Evolutionary conservation across 2,797 vertebrate genomes (phyloP).

Genomic region (Netta rufina): DNA sequence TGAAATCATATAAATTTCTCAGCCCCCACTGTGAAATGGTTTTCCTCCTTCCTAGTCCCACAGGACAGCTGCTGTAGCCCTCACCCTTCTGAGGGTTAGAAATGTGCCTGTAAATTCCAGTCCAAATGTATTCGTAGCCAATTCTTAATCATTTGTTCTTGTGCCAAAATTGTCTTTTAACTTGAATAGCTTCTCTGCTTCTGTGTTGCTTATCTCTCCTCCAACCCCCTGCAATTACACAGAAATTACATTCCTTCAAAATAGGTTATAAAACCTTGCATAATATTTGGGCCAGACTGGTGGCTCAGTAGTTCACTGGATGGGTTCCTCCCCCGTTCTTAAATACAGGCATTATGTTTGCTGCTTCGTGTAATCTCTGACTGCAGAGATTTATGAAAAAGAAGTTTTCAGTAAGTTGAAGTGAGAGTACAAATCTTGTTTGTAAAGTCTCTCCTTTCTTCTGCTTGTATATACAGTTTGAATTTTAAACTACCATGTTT

Average conservation of each 20-base stretch:
- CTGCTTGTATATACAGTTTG: not conserved
- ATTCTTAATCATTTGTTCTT: conserved; percentile 44
- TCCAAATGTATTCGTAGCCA: not conserved
- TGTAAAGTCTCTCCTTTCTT: not conserved
- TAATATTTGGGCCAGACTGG: conserved; percentile 5
- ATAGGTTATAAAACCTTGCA: conserved; percentile 4
- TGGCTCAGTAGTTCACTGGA: not conserved
- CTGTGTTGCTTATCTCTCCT: conserved; percentile 47
- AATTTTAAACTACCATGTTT: not conserved
- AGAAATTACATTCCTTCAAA: conserved; percentile 38
- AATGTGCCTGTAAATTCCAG: conserved; percentile 5
- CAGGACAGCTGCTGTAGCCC: not conserved
- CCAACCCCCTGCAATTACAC: conserved; percentile 36
- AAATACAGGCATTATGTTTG: conserved; percentile 22
- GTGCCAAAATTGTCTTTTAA: conserved; percentile 47
- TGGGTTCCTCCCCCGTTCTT: not conserved
- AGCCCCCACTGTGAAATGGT: not conserved
- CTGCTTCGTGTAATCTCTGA: conserved; percentile 31
- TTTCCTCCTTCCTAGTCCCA: not conserved
- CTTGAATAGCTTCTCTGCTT: conserved; percentile 22
- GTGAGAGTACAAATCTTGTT: not conserved
- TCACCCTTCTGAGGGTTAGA: not conserved
- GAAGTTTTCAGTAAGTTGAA: not conserved
- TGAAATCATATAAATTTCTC: not conserved
- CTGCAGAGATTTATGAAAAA: conserved; percentile 47